Percentiles rank a stretch among this genome's conserved stretches.
Conservation (phyloP, 2,113 vertebrate species). For the Corythornis madagascariensis region DNA sequence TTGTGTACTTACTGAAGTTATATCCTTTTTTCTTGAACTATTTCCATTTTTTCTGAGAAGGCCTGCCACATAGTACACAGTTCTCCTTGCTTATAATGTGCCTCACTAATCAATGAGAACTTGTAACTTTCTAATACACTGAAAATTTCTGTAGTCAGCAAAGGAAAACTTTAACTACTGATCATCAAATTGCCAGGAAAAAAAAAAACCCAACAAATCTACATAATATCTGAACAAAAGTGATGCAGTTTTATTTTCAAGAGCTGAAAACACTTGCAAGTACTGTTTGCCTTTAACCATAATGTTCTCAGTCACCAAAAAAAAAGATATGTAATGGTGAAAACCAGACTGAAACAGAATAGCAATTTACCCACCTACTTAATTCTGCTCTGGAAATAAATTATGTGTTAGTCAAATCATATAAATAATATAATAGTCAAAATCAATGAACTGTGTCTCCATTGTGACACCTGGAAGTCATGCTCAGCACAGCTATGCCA, state of each 20-base stretch:
- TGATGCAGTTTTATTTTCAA: not conserved
- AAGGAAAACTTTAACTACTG: not conserved
- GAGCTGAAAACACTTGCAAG: not conserved
- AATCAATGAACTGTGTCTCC: not conserved
- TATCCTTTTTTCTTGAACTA: not conserved
- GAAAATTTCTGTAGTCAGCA: not conserved
- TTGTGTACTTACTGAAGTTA: not conserved
- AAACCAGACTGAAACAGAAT: not conserved
- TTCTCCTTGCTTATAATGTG: not conserved
- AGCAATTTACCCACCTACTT: not conserved
- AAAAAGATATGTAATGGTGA: not conserved
- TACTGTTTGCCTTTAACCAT: not conserved
- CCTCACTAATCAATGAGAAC: not conserved
- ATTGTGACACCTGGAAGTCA: not conserved
- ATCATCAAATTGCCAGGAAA: not conserved
- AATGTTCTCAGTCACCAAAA: not conserved
- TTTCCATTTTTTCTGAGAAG: not conserved
- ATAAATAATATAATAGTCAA: not conserved
- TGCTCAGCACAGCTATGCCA: not conserved
- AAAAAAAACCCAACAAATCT: not conserved
- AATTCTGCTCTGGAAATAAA: not conserved
- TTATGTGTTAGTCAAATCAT: too few relatives aligned
- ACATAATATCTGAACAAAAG: not conserved
- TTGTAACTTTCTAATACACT: not conserved
- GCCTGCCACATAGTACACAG: not conserved